Percentiles rank a stretch among this genome's conserved stretches.
These are phyloP conservation scores for Panthera uncia DNA, from an alignment of 2,113 vertebrate genomes.

Conservation along the genomic window DNA sequence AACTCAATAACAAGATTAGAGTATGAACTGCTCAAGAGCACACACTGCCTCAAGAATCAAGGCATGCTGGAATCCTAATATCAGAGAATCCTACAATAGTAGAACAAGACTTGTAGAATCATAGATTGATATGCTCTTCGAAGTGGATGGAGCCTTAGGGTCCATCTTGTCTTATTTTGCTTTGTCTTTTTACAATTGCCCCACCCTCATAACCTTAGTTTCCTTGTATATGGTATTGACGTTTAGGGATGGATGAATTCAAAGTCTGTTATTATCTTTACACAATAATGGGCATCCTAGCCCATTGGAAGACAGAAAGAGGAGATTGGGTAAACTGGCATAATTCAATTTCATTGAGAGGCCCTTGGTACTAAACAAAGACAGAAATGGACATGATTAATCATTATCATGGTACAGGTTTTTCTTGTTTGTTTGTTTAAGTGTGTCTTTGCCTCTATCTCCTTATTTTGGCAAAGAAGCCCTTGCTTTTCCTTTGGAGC, in stretches of 20 bases:
- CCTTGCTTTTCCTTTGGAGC: background rate
- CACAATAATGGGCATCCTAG: background rate
- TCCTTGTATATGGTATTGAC: background rate
- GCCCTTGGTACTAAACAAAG: background rate
- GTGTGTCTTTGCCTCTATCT: background rate
- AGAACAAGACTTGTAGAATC: background rate
- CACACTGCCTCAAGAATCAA: background rate
- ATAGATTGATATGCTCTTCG: background rate
- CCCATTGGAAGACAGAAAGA: background rate
- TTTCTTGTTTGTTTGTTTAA: background rate
- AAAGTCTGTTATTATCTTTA: background rate
- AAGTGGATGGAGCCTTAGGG: background rate
- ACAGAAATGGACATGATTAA: background rate
- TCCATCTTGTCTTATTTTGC: background rate
- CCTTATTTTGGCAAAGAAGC: background rate
- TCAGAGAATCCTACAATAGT: background rate
- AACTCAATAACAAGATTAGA: conserved; percentile 73
- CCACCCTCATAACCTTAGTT: background rate
- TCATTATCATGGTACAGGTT: background rate
- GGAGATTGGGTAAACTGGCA: background rate
- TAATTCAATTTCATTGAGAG: background rate
- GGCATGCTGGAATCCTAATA: background rate
- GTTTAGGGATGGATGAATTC: background rate
- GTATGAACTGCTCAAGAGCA: conserved; percentile 8
- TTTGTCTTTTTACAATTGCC: background rate